Base-by-base conservation (phyloP, 1,140 invertebrate genomes). In the Drosophila miranda region DNA sequence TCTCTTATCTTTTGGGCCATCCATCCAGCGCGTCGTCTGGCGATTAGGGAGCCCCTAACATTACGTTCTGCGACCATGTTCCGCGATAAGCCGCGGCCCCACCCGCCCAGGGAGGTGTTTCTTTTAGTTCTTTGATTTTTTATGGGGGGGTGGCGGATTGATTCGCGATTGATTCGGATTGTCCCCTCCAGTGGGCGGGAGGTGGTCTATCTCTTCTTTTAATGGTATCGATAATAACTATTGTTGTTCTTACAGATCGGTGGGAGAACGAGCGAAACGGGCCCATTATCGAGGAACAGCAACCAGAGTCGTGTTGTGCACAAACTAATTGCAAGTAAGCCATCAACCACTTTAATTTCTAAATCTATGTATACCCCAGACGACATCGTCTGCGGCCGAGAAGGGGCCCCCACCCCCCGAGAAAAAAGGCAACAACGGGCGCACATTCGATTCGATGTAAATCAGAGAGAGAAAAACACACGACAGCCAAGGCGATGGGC, bases 401-500 rank as follows among this genome's bases (percentile, higher is more conserved):
- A 9, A 16, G 16, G 16, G 16, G 16, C 16, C 16, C 16, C 16
- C 16, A 16, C 16, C 16, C 19, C 19, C 19, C 63, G 16, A 50
- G 30, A 41, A 61, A 59, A 30, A 8, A 38, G 34, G 34, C 34
- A 38, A 4, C 34, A 38, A 38, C 11, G 11, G 23, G 23, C 23
- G 23, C 23, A 38, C 34, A 38, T 13, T 38, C 34, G 34, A 38
- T 38, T 38, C 34, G 11, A 38, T 38, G 34, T 38, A 38, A 38
- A 38, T 38, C 34, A 13, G 34, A 38, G 4, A 13, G 34, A 13
- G 34, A 8, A 8, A 34, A 34, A 59, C 72, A 70, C 80, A 81
- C 81, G 81, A 84, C 73, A 83, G 58, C 75, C 30, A 70, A 79
- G 71, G 64, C 71, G 55, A 79, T 84, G 77, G 34, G 34, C 34